A percentile compares a stretch with the other conserved stretches of the same genome.
Evolutionary conservation across 2,113 vertebrate species (phyloP).

Genomic region (Myocastor coypus): DNA sequence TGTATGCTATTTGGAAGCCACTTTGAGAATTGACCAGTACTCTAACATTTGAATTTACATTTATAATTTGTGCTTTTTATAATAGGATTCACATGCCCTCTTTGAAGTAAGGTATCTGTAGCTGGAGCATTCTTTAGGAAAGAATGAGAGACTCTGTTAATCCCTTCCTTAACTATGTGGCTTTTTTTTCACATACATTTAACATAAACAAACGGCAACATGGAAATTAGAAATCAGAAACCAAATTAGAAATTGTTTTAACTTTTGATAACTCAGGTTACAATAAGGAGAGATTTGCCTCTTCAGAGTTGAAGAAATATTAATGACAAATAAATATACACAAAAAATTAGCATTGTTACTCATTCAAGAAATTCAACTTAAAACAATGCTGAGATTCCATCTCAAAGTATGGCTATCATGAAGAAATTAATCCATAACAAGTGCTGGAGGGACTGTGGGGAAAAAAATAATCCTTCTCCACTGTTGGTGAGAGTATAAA

Average conservation of each 20-base stretch:
- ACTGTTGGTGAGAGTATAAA: no score
- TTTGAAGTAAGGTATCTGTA: not conserved
- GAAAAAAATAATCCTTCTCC: no score
- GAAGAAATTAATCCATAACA: no score
- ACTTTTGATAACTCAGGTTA: not conserved
- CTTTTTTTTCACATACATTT: not conserved
- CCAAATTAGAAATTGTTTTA: not conserved
- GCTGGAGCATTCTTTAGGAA: not conserved
- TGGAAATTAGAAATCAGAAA: not conserved
- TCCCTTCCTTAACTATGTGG: no score
- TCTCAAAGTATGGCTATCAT: no score
- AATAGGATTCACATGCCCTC: not conserved
- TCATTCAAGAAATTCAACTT: no score
- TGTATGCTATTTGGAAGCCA: not conserved
- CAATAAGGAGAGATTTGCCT: not conserved
- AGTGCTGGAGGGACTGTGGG: no score
- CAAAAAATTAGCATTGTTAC: no score
- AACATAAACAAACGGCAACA: not conserved
- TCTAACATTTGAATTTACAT: not conserved
- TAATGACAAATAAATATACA: no score
- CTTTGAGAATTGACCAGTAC: not conserved
- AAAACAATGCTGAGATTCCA: no score
- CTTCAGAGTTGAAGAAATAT: not conserved
- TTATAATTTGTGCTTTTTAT: not conserved
- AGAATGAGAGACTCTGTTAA: not conserved